Evolutionary conservation across 2,888 invertebrate genomes (phyloP).

Genomic region (Eupithecia subfuscata): DNA sequence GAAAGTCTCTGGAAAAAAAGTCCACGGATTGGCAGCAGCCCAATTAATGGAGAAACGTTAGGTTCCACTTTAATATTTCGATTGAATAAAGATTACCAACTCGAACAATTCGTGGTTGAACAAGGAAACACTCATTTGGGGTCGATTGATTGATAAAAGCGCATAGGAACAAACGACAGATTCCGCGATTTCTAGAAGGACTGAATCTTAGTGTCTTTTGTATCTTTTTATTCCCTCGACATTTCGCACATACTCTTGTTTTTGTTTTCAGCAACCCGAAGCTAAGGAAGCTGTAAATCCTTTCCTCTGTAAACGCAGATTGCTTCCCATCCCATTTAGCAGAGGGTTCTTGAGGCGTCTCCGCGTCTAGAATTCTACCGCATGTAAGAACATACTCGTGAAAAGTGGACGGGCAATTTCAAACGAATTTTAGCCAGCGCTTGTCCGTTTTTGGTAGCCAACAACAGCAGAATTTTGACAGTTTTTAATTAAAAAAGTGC

Average conservation of each 20-base stretch:
- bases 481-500: not conserved
- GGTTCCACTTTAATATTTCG: no score
- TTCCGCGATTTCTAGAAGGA: not conserved
- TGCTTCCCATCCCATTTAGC: constrained; percentile 32
- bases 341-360: constrained; percentile 34
- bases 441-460: not conserved
- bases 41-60: not conserved
- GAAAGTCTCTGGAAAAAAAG: not conserved
- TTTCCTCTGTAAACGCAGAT: constrained; percentile 26
- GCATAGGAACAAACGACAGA: not conserved
- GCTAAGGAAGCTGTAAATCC: constrained; percentile 18
- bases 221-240: not conserved
- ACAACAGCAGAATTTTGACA: not conserved
- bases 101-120: not conserved
- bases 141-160: not conserved
- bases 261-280: not conserved
- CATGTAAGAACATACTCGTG: constrained; percentile 17
- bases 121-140: no score
- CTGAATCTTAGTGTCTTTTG: not conserved
- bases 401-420: constrained; percentile 7
- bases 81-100: no score
- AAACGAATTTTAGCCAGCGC: not conserved
- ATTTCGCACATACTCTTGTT: not conserved
- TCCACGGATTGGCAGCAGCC: not conserved
- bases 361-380: constrained; percentile 21